Conservation (phyloP, 2,113 vertebrate genomes). For the Oreochromis tanganicae region DNA sequence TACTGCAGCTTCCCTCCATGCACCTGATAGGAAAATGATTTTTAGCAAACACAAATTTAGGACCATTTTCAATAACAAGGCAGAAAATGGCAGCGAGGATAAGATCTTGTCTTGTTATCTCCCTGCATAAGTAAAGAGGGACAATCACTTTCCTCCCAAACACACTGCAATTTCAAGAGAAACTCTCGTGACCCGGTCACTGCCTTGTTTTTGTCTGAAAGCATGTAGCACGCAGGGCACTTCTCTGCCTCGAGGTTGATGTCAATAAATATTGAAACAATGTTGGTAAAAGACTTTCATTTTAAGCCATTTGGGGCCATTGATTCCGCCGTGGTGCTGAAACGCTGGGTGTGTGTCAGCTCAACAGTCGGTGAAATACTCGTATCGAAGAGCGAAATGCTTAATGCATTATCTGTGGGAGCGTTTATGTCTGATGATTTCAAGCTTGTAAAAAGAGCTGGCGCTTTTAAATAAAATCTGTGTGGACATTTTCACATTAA, state of each 20-base stretch:
- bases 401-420: background rate
- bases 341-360: background rate
- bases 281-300: conserved; percentile 46
- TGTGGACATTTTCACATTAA: background rate
- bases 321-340: conserved; percentile 17
- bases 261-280: conserved; percentile 34
- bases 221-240: background rate
- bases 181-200: background rate
- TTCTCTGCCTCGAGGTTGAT: background rate
- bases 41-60: background rate
- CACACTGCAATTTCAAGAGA: background rate
- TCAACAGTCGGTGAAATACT: background rate
- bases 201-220: background rate
- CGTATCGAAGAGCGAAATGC: background rate
- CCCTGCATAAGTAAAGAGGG: background rate
- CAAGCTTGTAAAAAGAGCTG: background rate
- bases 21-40: background rate
- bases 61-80: background rate
- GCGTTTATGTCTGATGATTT: background rate
- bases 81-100: background rate
- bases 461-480: background rate
- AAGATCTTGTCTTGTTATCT: background rate
- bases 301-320: conserved; percentile 45
- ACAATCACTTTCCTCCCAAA: background rate
- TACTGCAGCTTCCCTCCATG: background rate